Evolutionary conservation across 2,888 invertebrate species (phyloP).

Genomic region (Podotricha telesiphe): DNA sequence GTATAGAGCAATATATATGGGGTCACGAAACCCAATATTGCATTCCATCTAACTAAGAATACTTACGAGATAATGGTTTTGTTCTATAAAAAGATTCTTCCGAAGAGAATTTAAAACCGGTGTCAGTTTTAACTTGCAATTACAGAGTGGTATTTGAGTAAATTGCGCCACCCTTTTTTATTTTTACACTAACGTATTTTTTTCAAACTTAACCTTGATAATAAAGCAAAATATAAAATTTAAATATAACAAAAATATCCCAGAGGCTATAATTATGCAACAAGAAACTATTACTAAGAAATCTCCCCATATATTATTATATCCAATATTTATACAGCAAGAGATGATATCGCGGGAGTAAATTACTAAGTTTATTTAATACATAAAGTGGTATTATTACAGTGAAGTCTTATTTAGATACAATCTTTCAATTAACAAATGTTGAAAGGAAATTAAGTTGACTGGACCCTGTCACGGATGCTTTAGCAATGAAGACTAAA

Average conservation of each 20-base stretch:
- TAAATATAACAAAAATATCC: background rate
- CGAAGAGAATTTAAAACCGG: no score
- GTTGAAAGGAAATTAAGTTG: conserved; percentile 10
- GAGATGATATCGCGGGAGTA: conserved; percentile 3
- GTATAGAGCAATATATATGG: no score
- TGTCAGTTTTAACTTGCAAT: no score
- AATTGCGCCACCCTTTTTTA: no score
- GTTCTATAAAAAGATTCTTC: no score
- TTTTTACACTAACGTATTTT: no score
- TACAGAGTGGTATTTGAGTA: no score
- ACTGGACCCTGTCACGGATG: background rate
- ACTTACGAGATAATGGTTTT: no score
- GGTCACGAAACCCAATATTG: no score
- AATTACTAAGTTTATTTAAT: conserved; percentile 21
- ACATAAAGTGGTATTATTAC: conserved; percentile 16
- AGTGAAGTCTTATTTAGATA: conserved; percentile 21
- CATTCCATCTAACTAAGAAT: no score
- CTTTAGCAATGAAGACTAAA: background rate
- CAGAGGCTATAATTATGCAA: conserved; percentile 4
- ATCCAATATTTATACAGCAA: conserved; percentile 1
- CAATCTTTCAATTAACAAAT: conserved; percentile 25
- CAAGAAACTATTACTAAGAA: background rate
- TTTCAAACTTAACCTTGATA: no score
- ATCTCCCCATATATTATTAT: background rate
- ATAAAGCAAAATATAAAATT: no score